phyloP scores from a whole-genome alignment of 2,888 invertebrate species.

The Drosophila pullipes region DNA sequence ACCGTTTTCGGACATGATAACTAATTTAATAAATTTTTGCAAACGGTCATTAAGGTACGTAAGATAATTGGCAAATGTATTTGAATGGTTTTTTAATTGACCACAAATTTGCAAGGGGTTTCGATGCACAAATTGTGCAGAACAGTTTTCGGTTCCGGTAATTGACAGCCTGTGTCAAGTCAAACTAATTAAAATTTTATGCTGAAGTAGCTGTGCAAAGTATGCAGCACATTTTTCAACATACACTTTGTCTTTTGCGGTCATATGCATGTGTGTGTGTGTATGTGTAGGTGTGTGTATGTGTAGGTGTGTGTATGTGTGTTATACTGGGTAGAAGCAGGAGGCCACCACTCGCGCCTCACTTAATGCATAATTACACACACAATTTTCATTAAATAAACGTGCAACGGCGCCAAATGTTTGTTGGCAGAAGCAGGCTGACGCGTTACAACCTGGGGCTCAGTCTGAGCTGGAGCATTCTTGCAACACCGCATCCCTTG shows the following conservation, averaged over 20 bases:
- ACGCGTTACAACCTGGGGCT: constrained; percentile 22
- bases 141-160: constrained; percentile 22
- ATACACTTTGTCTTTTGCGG: constrained; percentile 11
- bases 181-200: constrained; percentile 77
- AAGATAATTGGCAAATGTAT: constrained; percentile 26
- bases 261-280: not conserved
- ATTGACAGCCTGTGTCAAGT: constrained; percentile 52
- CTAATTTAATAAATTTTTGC: not conserved
- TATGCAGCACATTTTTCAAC: constrained; percentile 58
- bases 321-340: constrained; percentile 52
- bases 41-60: constrained; percentile 14
- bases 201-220: constrained; percentile 64
- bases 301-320: constrained; percentile 16
- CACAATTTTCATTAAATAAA: constrained; percentile 81
- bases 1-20: not conserved
- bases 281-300: not conserved
- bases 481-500: constrained; percentile 40
- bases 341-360: constrained; percentile 33
- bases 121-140: constrained; percentile 22
- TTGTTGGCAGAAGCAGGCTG: constrained; percentile 59
- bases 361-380: constrained; percentile 80
- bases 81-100: constrained; percentile 49
- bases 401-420: constrained; percentile 70
- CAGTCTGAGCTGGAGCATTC: constrained; percentile 30
- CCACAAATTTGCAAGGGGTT: constrained; percentile 37